Base-by-base conservation (phyloP, 2,888 invertebrate species). In the Hyposoter didymator region DNA sequence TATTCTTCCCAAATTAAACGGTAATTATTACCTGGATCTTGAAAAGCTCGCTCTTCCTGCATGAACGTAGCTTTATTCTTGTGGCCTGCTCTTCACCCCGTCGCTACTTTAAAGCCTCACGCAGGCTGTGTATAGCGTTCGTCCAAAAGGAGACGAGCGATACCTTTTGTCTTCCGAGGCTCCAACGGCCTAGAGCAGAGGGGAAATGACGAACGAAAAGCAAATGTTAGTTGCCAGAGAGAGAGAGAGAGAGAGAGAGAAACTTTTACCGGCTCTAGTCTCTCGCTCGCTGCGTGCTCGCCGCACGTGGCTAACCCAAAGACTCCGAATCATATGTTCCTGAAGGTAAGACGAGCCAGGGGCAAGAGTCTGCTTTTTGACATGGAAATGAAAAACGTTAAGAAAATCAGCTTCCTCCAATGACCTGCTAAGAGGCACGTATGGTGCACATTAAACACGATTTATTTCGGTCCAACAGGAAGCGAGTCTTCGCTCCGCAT, bases 101-200 rank as follows among this genome's bases (percentile, higher is more conserved):
- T 73, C 62, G 69, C 49, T 73, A 69, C 70, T 43, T 69, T 35
- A 64, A 74, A 43, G 64, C 22, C 78, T 69, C 22, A 67, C 10
- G 28, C 28, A 17, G 49, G 39, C 66, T 19, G 32, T 49, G 32
- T 49, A n/a, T n/a, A 75, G 64, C 10, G 47, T 14, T 76, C 66
- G 49, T 49, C 39, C 66, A 17, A 67, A 67, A 59, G 39, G 49
- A 62, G 49, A 62, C n/a, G 74, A 67, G 76, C 49, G 70, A 73
- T 79, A 74, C 70, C 81, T 80, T 81, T 84, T 74, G 66, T 78
- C 59, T 78, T 67, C 59, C 59, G 52, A 59, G 74, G 72, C 64
- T 70, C 62, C 70, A 76, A 47, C 7, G 55, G 22, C 12, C 39
- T 19, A 35, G 66, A 0, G 6, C 10, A 32, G 47, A 19, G 6